These are phyloP conservation scores for Scomberomorus guttatus DNA, from an alignment of 2,797 vertebrate species.

Conservation along the genomic window DNA sequence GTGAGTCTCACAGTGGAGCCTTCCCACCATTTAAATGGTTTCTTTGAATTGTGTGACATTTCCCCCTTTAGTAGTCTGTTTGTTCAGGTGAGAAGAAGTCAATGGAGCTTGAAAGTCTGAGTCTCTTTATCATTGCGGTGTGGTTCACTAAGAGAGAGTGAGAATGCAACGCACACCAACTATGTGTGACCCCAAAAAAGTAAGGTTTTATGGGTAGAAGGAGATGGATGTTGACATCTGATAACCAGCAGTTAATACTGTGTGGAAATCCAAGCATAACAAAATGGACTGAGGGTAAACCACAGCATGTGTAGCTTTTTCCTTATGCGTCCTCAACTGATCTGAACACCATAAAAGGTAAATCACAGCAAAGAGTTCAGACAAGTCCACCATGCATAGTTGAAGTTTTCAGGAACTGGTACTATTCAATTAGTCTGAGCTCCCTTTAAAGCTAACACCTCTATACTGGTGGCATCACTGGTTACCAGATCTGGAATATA, in stretches of 20 bases:
- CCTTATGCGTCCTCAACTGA: conserved; percentile 9
- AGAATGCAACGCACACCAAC: conserved; percentile 2
- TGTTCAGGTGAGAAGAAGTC: conserved; percentile 16
- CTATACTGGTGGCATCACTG: neutral
- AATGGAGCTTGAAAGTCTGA: neutral
- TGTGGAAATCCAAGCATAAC: conserved; percentile 27
- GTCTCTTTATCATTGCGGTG: neutral
- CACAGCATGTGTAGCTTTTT: conserved; percentile 10
- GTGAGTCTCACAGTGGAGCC: conserved; percentile 72
- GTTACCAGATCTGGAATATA: neutral
- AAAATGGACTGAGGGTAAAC: conserved; percentile 29
- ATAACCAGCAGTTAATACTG: conserved; percentile 33
- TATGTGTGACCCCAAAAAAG: conserved; percentile 9
- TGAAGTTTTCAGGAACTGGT: neutral
- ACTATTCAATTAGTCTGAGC: neutral
- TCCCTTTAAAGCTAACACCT: neutral
- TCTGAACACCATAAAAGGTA: conserved; percentile 13
- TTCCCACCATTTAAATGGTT: neutral
- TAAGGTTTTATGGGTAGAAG: neutral
- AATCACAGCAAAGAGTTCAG: conserved; percentile 5
- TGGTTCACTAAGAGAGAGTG: neutral
- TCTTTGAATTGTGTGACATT: conserved; percentile 7
- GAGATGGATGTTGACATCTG: conserved; percentile 28
- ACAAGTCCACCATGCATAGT: neutral
- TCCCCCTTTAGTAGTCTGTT: conserved; percentile 10